A percentile compares a stretch with the other conserved stretches of the same genome.
These are phyloP conservation scores for Pseudococcus jackbeardsleyi DNA, from an alignment of 2,888 invertebrate genomes.

Conservation along the genomic window DNA sequence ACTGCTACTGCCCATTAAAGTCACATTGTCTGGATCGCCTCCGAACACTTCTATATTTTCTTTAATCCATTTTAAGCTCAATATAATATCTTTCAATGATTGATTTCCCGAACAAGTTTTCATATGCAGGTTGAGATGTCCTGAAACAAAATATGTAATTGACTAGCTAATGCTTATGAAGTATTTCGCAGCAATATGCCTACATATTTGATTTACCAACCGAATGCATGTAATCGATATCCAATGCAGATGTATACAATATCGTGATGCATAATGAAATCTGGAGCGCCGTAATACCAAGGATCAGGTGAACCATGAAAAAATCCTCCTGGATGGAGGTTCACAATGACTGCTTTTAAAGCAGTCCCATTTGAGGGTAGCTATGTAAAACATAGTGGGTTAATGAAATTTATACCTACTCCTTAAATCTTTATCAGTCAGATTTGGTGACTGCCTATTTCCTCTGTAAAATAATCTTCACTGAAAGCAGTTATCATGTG, in stretches of 20 bases:
- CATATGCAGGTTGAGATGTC: not conserved
- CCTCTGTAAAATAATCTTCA: too few relatives aligned
- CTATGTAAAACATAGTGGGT: too few relatives aligned
- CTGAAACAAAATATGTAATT: not conserved
- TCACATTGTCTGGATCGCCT: constrained; percentile 33
- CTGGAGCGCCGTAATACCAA: not conserved
- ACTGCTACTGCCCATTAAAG: constrained; percentile 19
- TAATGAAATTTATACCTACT: too few relatives aligned
- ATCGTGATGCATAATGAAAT: not conserved
- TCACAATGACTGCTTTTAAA: not conserved
- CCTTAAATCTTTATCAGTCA: too few relatives aligned
- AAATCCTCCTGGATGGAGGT: not conserved
- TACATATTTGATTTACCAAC: not conserved
- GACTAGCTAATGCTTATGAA: not conserved
- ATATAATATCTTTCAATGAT: not conserved
- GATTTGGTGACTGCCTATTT: too few relatives aligned
- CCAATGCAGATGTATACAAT: not conserved
- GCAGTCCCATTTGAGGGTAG: not conserved
- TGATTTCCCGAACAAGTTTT: constrained; percentile 7
- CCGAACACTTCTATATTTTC: constrained; percentile 9
- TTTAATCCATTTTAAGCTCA: constrained; percentile 24
- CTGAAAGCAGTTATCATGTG: too few relatives aligned
- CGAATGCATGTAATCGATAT: not conserved
- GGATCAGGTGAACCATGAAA: constrained; percentile 3
- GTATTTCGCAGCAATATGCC: too few relatives aligned